Evolutionary conservation across 2,888 invertebrate species (phyloP).

Genomic region (Serrognathus titanus): DNA sequence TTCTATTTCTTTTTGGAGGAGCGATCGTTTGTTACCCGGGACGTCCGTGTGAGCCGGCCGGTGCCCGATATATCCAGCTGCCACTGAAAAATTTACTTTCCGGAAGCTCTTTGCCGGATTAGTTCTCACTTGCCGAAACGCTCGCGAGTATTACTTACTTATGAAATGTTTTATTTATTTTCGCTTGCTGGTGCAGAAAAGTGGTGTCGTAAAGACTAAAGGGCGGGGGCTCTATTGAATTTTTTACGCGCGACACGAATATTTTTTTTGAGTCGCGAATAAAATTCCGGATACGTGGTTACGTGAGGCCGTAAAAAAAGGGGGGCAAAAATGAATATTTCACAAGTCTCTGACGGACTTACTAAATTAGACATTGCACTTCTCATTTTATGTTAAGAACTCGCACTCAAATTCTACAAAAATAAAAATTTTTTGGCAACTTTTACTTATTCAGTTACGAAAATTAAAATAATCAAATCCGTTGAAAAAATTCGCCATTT

Average conservation of each 20-base stretch:
- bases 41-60: slow-evolving; percentile 4
- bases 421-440: no score
- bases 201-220: not conserved
- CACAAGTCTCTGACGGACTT: no score
- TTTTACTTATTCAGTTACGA: no score
- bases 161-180: slow-evolving; percentile 2
- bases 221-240: not conserved
- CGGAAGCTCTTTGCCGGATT: slow-evolving; percentile 1
- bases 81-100: not conserved
- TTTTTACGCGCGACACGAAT: not conserved
- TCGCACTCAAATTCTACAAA: no score
- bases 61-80: not conserved
- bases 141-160: slow-evolving; percentile 1
- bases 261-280: no score
- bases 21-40: slow-evolving; percentile 2
- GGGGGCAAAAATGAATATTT: no score
- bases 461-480: no score
- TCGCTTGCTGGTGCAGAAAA: not conserved
- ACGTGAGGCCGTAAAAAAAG: no score
- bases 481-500: no score
- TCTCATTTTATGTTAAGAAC: no score
- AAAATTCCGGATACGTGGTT: no score
- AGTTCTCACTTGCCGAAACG: slow-evolving; percentile 2
- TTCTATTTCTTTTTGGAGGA: slow-evolving; percentile 1
- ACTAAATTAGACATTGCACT: no score